A percentile compares a stretch with the other conserved stretches of the same genome.
These are phyloP conservation scores for Lates japonicus DNA, from an alignment of 2,797 vertebrate species.

Conservation along the genomic window DNA sequence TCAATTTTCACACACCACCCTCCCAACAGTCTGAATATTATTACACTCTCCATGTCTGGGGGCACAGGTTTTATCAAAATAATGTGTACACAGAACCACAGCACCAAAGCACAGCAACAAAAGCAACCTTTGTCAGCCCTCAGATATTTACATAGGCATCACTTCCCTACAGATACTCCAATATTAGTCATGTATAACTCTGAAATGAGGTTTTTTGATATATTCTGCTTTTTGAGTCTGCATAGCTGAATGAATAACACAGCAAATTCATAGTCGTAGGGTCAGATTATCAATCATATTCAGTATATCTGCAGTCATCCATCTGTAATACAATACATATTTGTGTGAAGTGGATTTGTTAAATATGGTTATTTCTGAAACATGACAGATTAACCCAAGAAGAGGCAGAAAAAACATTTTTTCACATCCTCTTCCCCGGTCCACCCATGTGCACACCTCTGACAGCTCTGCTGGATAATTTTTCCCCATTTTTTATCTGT, in stretches of 20 bases:
- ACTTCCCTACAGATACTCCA: conserved; percentile 4
- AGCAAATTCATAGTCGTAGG: background rate
- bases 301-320: background rate
- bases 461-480: conserved; percentile 37
- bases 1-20: conserved; percentile 28
- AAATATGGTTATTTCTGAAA: background rate
- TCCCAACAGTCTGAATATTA: conserved; percentile 14
- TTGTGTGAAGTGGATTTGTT: background rate
- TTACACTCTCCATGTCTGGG: conserved; percentile 30
- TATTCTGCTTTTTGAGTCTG: conserved; percentile 9
- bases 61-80: conserved; percentile 42
- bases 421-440: background rate
- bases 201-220: background rate
- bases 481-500: conserved; percentile 39
- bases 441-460: conserved; percentile 24
- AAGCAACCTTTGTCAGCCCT: conserved; percentile 11
- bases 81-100: conserved; percentile 42
- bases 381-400: background rate
- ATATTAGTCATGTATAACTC: conserved; percentile 8
- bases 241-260: background rate
- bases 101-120: background rate
- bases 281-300: background rate
- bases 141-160: conserved; percentile 44
- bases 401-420: background rate
- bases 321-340: background rate